These are phyloP conservation scores for Acrocephalus scirpaceus DNA, from an alignment of 2,797 vertebrate genomes.

Conservation along the genomic window DNA sequence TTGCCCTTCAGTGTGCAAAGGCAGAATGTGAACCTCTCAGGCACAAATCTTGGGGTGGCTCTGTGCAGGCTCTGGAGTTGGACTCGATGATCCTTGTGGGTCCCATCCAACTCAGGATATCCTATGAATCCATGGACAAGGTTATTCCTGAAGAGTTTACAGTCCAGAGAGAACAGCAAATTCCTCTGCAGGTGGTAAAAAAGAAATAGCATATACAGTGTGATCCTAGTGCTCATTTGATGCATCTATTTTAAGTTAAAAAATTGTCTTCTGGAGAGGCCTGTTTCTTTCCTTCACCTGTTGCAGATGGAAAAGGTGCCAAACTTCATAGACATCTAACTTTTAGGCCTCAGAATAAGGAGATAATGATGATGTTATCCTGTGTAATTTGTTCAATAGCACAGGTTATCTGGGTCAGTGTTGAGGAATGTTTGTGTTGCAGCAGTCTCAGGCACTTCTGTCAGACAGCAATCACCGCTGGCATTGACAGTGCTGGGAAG, in stretches of 20 bases:
- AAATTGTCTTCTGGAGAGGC: background rate
- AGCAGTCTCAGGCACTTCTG: background rate
- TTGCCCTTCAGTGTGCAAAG: background rate
- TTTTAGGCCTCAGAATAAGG: background rate
- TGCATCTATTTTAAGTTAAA: background rate
- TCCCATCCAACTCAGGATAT: background rate
- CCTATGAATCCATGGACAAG: background rate
- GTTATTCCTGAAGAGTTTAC: background rate
- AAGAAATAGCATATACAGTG: background rate
- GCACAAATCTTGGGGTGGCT: background rate
- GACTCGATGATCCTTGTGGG: background rate
- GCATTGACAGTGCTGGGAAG: slow-evolving; percentile 28
- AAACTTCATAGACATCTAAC: background rate
- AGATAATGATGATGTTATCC: slow-evolving; percentile 38
- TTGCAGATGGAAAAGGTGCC: background rate
- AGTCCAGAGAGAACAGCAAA: background rate
- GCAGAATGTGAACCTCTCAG: background rate
- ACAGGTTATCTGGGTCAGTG: slow-evolving; percentile 31
- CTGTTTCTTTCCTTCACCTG: slow-evolving; percentile 15
- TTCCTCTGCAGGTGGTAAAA: background rate
- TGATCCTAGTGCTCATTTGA: background rate
- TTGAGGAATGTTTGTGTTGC: background rate
- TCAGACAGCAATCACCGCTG: background rate
- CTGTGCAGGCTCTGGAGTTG: background rate
- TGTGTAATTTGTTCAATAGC: slow-evolving; percentile 19